Conservation (phyloP, 30 jellyfish, hydroid and myxozoan genomes). For the Phacellophora camtschatica region DNA sequence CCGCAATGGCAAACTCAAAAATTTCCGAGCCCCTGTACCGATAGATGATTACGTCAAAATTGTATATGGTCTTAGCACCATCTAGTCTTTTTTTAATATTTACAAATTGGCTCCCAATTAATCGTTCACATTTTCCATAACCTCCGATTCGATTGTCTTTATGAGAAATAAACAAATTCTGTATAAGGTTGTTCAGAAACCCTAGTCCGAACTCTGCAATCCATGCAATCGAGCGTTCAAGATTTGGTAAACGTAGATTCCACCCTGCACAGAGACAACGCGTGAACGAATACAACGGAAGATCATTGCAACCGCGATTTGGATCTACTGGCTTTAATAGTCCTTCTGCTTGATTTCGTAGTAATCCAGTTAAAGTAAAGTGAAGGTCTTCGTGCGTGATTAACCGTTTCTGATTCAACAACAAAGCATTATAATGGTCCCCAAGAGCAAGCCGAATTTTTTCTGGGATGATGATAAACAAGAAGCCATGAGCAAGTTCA, state of each 20-base stretch:
- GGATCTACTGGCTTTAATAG: conserved; percentile 52
- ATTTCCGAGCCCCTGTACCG: conserved; percentile 88
- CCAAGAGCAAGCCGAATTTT: conserved; percentile 41
- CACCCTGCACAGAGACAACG: conserved; percentile 85
- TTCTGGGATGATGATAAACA: conserved; percentile 89
- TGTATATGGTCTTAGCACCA: conserved; percentile 16
- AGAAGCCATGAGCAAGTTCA: conserved; percentile 85
- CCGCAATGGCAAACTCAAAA: conserved; percentile 82
- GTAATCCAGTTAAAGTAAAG: conserved; percentile 62
- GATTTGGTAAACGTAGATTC: conserved; percentile 59
- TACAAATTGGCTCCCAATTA: conserved; percentile 78
- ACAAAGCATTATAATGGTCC: conserved; percentile 16
- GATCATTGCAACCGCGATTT: conserved; percentile 68
- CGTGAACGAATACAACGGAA: conserved; percentile 87
- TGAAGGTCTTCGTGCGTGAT: conserved; percentile 67
- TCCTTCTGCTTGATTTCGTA: conserved; percentile 59
- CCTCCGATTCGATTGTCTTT: conserved; percentile 42
- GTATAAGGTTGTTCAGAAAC: conserved; percentile 66
- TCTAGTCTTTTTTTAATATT: conserved; percentile 56
- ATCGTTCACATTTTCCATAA: conserved; percentile 90
- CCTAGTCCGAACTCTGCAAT: conserved; percentile 95
- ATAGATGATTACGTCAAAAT: conserved; percentile 74
- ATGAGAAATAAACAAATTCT: conserved; percentile 2
- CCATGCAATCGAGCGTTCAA: conserved; percentile 78
- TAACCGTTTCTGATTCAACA: conserved; percentile 73